These are phyloP conservation scores for Latheticus oryzae DNA, from an alignment of 2,888 invertebrate genomes.

Conservation along the genomic window DNA sequence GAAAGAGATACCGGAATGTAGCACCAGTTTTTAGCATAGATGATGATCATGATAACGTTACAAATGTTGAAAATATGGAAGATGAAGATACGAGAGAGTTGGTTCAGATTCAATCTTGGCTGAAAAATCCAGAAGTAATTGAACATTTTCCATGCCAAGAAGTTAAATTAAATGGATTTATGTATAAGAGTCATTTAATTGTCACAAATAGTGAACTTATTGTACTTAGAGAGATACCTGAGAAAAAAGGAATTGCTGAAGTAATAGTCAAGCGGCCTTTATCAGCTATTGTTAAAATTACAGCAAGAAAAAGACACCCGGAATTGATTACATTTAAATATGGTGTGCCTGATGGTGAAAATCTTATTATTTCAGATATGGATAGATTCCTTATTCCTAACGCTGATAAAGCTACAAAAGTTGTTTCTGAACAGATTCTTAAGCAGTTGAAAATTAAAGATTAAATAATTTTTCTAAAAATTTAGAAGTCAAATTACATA, in stretches of 20 bases:
- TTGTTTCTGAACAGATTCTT: slow-evolving; percentile 90
- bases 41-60: slow-evolving; percentile 79
- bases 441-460: slow-evolving; percentile 67
- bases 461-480: slow-evolving; percentile 29
- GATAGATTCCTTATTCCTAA: slow-evolving; percentile 93
- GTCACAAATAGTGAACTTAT: slow-evolving; percentile 88
- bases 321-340: slow-evolving; percentile 98
- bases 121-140: slow-evolving; percentile 85
- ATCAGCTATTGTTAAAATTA: slow-evolving; percentile 95
- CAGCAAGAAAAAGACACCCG: slow-evolving; percentile 94
- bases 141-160: slow-evolving; percentile 93
- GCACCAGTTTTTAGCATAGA: slow-evolving; percentile 95
- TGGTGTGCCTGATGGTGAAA: slow-evolving; percentile 85
- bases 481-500: slow-evolving; percentile 9
- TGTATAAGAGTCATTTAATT: slow-evolving; percentile 88
- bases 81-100: slow-evolving; percentile 80
- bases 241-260: slow-evolving; percentile 82
- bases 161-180: slow-evolving; percentile 88
- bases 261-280: slow-evolving; percentile 89
- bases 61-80: slow-evolving; percentile 64
- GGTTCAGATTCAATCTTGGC: slow-evolving; percentile 82
- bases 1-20: slow-evolving; percentile 90
- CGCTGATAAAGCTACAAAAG: slow-evolving; percentile 88
- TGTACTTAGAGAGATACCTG: slow-evolving; percentile 83
- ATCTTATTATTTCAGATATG: slow-evolving; percentile 86